Percentiles rank a stretch among this genome's conserved stretches.
phyloP scores from a whole-genome alignment of 2,113 vertebrate genomes.

The Nothocercus nigrocapillus region DNA sequence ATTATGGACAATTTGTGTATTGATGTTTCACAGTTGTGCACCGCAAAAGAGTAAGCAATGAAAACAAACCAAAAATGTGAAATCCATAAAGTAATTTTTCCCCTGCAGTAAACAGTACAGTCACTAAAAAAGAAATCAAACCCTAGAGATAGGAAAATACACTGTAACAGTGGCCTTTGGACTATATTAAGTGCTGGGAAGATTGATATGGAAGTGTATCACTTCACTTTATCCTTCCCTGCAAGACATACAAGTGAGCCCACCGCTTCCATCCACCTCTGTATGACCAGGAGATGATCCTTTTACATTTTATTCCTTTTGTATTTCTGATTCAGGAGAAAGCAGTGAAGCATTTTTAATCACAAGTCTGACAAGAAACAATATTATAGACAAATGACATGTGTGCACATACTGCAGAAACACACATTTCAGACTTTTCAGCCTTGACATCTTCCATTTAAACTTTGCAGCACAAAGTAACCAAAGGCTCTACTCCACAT shows the following conservation, averaged over 20 bases:
- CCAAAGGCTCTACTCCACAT: not conserved
- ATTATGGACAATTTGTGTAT: not conserved
- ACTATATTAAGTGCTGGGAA: not conserved
- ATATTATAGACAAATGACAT: not conserved
- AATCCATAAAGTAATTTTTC: not conserved
- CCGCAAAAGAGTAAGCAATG: not conserved
- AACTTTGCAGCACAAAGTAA: not conserved
- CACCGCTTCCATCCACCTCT: not conserved
- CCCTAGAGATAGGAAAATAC: not conserved
- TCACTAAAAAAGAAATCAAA: not conserved
- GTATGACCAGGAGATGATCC: not conserved
- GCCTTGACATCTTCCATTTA: not conserved
- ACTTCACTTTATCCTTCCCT: not conserved
- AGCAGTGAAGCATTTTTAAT: not conserved
- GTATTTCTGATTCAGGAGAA: not conserved
- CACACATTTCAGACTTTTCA: not conserved
- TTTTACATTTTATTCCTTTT: not conserved
- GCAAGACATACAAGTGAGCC: accelerated
- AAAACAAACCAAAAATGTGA: not conserved
- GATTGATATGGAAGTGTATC: not conserved
- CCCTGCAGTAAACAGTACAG: not conserved
- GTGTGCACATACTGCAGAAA: not conserved
- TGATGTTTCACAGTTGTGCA: not conserved
- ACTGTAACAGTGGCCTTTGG: not conserved
- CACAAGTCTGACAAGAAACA: not conserved